Conservation (phyloP, 2,113 vertebrate species). For the Sarotherodon lohbergeri region DNA sequence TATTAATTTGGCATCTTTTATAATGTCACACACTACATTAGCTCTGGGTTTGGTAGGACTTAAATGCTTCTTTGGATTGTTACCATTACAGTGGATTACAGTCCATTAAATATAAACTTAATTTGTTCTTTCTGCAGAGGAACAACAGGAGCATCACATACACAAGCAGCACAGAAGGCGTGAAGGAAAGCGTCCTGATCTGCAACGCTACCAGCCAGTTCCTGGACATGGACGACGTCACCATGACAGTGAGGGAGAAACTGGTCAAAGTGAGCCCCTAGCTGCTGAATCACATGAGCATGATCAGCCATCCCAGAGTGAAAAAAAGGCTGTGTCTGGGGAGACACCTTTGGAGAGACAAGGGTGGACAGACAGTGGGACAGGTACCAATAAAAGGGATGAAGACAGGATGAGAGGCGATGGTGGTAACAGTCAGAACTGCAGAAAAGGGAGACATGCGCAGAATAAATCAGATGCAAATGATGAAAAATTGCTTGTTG, state of each 20-base stretch:
- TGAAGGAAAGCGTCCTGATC: constrained; percentile 84
- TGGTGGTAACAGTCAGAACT: constrained; percentile 16
- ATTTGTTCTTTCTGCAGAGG: constrained; percentile 37
- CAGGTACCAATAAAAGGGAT: not conserved
- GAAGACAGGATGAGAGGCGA: constrained; percentile 31
- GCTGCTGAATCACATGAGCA: not conserved
- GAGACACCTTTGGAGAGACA: not conserved
- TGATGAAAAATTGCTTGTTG: not conserved
- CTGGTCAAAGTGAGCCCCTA: constrained; percentile 5
- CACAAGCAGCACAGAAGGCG: constrained; percentile 62
- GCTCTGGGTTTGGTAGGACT: not conserved
- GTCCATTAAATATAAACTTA: not conserved
- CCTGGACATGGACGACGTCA: constrained; percentile 69
- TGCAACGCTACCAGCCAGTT: constrained; percentile 83
- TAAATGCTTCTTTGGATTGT: not conserved
- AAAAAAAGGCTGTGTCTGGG: not conserved
- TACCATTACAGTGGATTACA: not conserved
- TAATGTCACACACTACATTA: not conserved
- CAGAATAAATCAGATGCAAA: constrained; percentile 3
- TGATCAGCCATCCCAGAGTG: not conserved
- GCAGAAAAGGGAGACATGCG: not conserved
- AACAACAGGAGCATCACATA: constrained; percentile 46
- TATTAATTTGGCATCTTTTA: not conserved
- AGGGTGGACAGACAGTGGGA: not conserved
- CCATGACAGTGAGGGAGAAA: constrained; percentile 59